Conservation (phyloP, 2,113 vertebrate species). For the Emydura subglobosa region DNA sequence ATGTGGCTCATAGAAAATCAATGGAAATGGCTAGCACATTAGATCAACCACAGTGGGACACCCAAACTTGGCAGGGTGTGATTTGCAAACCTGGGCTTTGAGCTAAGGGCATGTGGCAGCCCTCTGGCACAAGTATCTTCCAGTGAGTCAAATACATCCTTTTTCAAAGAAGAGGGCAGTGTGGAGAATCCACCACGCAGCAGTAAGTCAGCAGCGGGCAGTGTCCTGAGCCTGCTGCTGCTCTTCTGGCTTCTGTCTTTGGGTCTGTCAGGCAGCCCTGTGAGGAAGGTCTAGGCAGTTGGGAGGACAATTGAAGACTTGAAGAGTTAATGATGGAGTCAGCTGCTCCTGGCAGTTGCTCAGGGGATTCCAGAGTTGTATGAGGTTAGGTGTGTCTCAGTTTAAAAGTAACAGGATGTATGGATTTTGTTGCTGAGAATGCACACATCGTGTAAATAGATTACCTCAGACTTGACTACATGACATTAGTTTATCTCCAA, state of each 20-base stretch:
- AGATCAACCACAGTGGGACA: background rate
- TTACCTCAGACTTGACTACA: background rate
- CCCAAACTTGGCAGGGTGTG: rapidly evolving
- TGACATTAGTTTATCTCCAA: background rate
- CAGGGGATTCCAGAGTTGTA: background rate
- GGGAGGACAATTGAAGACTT: background rate
- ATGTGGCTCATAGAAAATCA: background rate
- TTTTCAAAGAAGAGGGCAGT: rapidly evolving
- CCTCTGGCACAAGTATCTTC: background rate
- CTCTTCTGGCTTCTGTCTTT: background rate
- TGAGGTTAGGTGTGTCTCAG: rapidly evolving
- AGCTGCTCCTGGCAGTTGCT: background rate
- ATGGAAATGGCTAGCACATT: rapidly evolving
- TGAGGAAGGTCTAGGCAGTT: background rate
- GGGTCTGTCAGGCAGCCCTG: background rate
- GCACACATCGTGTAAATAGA: too few species aligned
- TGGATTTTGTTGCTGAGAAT: too few species aligned
- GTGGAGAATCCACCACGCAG: background rate
- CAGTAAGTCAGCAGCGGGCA: background rate
- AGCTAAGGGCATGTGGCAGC: background rate
- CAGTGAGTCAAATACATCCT: background rate
- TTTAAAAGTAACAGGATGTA: background rate
- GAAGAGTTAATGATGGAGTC: background rate
- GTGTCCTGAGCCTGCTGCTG: background rate
- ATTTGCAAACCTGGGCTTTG: background rate